Conservation (phyloP, 2,888 invertebrate species). For the Diaprepes abbreviatus region DNA sequence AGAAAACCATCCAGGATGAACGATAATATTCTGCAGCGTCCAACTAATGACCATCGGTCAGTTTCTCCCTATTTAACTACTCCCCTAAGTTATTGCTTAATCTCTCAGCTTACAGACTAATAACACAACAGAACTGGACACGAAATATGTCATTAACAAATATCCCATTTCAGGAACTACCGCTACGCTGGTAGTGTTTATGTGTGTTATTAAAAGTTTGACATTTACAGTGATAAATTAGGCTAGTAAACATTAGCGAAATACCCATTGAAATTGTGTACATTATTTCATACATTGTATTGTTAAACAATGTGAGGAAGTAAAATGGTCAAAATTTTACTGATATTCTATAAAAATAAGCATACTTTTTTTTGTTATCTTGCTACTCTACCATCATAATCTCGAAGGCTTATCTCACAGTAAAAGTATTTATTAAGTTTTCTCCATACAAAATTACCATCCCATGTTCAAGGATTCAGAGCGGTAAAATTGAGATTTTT, state of each 20-base stretch:
- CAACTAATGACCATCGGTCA: constrained; percentile 66
- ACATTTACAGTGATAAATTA: constrained; percentile 59
- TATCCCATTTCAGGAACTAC: constrained; percentile 56
- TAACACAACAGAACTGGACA: constrained; percentile 60
- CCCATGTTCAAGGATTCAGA: too few relatives aligned
- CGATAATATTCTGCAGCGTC: constrained; percentile 56
- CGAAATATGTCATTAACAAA: constrained; percentile 63
- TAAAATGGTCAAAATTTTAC: too few relatives aligned
- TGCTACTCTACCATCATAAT: too few relatives aligned
- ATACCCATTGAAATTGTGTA: not conserved
- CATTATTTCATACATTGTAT: constrained; percentile 2
- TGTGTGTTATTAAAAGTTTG: constrained; percentile 55
- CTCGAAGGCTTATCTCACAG: too few relatives aligned
- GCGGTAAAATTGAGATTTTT: too few relatives aligned
- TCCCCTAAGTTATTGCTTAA: constrained; percentile 67
- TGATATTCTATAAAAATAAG: too few relatives aligned
- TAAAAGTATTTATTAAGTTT: too few relatives aligned
- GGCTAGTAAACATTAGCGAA: constrained; percentile 33
- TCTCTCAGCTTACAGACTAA: constrained; percentile 66
- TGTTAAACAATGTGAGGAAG: not conserved
- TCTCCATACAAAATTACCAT: too few relatives aligned
- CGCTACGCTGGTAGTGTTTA: constrained; percentile 52
- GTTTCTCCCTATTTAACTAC: constrained; percentile 62
- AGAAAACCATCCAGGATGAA: constrained; percentile 16
- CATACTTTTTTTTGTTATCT: too few relatives aligned